phyloP scores from a whole-genome alignment of 2,888 invertebrate genomes.

The Antheraea yamamai region DNA sequence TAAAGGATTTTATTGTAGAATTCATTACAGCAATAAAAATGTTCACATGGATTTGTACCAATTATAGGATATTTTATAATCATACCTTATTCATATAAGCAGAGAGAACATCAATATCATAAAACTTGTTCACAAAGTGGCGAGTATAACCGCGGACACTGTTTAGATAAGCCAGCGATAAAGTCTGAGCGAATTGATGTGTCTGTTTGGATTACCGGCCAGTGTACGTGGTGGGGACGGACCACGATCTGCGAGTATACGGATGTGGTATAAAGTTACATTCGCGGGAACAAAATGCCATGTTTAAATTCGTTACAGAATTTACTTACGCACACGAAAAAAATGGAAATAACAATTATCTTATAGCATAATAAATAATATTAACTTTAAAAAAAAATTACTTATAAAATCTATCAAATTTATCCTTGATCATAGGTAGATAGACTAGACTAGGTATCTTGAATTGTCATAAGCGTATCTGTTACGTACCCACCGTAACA shows the following conservation, averaged over 20 bases:
- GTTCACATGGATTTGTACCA: neutral
- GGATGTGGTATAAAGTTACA: slow-evolving; percentile 11
- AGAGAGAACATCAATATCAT: neutral
- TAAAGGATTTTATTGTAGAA: neutral
- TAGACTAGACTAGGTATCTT: too few relatives aligned
- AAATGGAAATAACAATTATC: too few relatives aligned
- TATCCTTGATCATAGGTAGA: too few relatives aligned
- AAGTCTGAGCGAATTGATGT: slow-evolving; percentile 21
- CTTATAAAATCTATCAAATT: too few relatives aligned
- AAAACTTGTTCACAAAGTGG: slow-evolving; percentile 9
- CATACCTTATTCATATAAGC: neutral
- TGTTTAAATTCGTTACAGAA: too few relatives aligned
- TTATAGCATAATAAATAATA: too few relatives aligned
- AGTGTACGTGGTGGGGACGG: slow-evolving; percentile 10
- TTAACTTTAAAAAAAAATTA: too few relatives aligned
- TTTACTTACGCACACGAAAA: too few relatives aligned
- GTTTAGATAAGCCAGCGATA: slow-evolving; percentile 22
- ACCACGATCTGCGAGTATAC: neutral
- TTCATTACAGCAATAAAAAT: neutral
- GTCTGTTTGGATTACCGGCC: slow-evolving; percentile 20
- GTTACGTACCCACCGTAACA: too few relatives aligned
- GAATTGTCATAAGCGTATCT: too few relatives aligned
- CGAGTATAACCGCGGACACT: slow-evolving; percentile 16
- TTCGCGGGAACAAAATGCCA: neutral
- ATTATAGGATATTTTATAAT: neutral